A percentile compares a stretch with the other conserved stretches of the same genome.
phyloP scores from a whole-genome alignment of 1,140 invertebrate species.

The Maconellicoccus hirsutus region DNA sequence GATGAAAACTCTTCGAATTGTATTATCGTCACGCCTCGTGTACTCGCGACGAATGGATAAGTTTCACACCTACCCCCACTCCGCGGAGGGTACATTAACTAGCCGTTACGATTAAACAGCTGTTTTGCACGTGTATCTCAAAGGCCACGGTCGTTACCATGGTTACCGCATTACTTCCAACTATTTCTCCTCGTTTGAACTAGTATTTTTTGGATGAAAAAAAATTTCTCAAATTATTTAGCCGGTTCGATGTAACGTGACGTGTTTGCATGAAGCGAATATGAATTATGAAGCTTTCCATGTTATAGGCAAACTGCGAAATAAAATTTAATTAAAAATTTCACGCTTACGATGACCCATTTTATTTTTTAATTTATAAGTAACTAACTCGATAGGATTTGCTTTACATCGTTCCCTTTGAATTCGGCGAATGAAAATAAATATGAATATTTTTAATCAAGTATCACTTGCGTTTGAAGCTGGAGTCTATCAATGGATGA shows the following conservation, averaged over 20 bases:
- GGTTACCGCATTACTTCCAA: neutral
- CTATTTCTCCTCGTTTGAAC: neutral
- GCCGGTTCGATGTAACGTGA: neutral
- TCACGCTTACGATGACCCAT: no score
- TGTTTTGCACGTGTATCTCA: slow-evolving; percentile 7
- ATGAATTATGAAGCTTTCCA: no score
- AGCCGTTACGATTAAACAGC: slow-evolving; percentile 7
- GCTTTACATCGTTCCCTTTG: no score
- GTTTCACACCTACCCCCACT: slow-evolving; percentile 2
- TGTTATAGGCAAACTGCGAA: no score
- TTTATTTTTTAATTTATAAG: no score
- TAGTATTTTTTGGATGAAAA: neutral
- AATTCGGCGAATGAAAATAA: no score
- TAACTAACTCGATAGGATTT: no score
- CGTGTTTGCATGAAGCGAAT: neutral
- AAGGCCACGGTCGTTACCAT: neutral
- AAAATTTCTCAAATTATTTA: neutral
- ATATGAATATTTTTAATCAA: no score
- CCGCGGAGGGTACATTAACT: neutral
- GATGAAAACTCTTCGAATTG: neutral
- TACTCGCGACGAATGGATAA: slow-evolving; percentile 7
- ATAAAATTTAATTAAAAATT: no score
- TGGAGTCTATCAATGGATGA: no score
- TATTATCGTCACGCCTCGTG: neutral
- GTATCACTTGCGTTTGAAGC: no score